Evolutionary conservation across 2,888 invertebrate species (phyloP).

Genomic region (Dilophus febrilis): DNA sequence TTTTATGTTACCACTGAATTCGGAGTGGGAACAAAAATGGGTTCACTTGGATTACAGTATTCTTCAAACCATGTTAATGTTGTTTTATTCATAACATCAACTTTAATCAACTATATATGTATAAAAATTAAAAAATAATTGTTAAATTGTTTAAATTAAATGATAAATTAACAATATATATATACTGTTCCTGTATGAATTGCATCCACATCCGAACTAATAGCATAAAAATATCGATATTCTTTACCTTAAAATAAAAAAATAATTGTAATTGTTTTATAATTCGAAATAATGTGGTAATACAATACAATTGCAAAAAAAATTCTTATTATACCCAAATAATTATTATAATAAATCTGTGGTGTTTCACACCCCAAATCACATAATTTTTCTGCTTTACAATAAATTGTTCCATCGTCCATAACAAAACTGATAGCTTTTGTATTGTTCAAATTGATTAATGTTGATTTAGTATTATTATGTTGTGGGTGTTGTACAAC

Average conservation of each 20-base stretch:
- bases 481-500: constrained; percentile 6
- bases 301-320: not conserved
- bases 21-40: constrained; percentile 60
- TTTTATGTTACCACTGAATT: constrained; percentile 30
- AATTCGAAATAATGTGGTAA: no score
- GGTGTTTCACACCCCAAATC: constrained; percentile 77
- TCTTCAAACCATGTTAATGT: constrained; percentile 51
- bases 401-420: constrained; percentile 32
- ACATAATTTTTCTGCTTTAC: constrained; percentile 46
- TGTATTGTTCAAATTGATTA: not conserved
- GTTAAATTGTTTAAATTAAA: not conserved
- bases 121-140: constrained; percentile 10
- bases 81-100: constrained; percentile 47
- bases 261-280: not conserved
- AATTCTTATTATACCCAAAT: constrained; percentile 28
- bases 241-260: constrained; percentile 33
- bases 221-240: constrained; percentile 79
- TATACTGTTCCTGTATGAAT: constrained; percentile 61
- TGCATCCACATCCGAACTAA: constrained; percentile 59
- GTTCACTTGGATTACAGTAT: constrained; percentile 69
- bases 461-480: not conserved
- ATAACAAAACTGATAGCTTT: constrained; percentile 33
- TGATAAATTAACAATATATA: constrained; percentile 11
- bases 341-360: constrained; percentile 54
- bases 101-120: constrained; percentile 70